phyloP scores from a whole-genome alignment of 2,113 vertebrate species.

The Pogona vitticeps region DNA sequence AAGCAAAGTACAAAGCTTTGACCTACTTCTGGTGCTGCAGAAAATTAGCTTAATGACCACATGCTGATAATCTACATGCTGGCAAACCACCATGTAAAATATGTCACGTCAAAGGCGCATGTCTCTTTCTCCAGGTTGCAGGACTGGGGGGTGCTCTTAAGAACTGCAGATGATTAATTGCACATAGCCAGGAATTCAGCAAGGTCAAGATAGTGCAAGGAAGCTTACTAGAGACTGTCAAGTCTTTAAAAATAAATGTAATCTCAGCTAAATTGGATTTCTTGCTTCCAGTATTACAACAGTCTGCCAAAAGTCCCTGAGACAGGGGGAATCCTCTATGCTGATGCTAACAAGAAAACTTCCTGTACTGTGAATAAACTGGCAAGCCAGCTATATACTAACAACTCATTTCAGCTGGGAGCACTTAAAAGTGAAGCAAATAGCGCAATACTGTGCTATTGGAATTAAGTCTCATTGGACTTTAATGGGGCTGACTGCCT shows the following conservation, averaged over 20 bases:
- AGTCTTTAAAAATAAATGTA: slow-evolving; percentile 44
- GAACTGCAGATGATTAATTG: slow-evolving; percentile 28
- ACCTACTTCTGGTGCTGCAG: slow-evolving; percentile 33
- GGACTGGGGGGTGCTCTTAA: slow-evolving; percentile 50
- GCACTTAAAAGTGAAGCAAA: neutral
- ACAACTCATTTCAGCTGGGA: neutral
- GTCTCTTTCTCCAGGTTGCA: slow-evolving; percentile 43
- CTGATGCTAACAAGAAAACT: neutral
- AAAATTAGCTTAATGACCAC: slow-evolving; percentile 63
- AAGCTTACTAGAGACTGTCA: slow-evolving; percentile 23
- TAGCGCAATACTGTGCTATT: neutral
- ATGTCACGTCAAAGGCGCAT: slow-evolving; percentile 37
- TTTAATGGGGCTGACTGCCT: neutral
- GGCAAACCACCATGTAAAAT: slow-evolving; percentile 40
- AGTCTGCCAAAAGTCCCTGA: slow-evolving; percentile 21
- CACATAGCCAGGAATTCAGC: slow-evolving; percentile 33
- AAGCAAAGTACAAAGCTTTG: slow-evolving; percentile 37
- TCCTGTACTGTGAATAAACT: neutral
- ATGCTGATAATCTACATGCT: slow-evolving; percentile 55
- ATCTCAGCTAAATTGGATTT: slow-evolving; percentile 44
- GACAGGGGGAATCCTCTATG: neutral
- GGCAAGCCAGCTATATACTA: rapidly evolving
- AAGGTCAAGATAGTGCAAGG: slow-evolving; percentile 40
- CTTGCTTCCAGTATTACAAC: neutral
- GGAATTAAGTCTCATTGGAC: neutral